Percentiles rank a stretch among this genome's conserved stretches.
Evolutionary conservation across 2,797 vertebrate species (phyloP).

Genomic region (Chelon labrosus): DNA sequence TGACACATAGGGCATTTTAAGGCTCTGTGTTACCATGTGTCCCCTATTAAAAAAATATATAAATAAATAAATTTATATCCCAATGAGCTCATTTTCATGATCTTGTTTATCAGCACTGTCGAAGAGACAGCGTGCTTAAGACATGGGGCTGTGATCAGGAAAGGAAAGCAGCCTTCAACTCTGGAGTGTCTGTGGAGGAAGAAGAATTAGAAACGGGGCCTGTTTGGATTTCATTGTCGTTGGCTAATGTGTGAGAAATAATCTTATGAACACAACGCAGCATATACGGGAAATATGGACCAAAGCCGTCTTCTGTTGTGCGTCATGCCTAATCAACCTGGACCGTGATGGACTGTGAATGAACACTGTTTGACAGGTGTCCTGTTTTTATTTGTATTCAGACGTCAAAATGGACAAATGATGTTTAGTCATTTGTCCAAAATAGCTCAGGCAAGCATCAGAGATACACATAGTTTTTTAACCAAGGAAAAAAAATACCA

Average conservation of each 20-base stretch:
- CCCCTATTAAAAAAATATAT: not conserved
- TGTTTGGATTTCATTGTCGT: too few relatives aligned
- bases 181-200: not conserved
- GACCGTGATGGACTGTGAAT: too few relatives aligned
- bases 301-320: too few relatives aligned
- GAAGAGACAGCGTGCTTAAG: not conserved
- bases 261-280: too few relatives aligned
- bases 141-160: not conserved
- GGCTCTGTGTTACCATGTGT: conserved; percentile 38
- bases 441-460: too few relatives aligned
- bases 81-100: conserved; percentile 12
- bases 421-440: too few relatives aligned
- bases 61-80: not conserved
- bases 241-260: too few relatives aligned
- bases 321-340: too few relatives aligned
- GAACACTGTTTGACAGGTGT: too few relatives aligned
- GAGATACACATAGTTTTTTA: too few relatives aligned
- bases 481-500: too few relatives aligned
- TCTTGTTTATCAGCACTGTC: conserved; percentile 9
- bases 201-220: not conserved
- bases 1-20: conserved; percentile 60
- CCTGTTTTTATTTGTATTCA: not conserved
- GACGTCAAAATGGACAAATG: not conserved
- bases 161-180: not conserved
- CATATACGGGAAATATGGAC: too few relatives aligned